Conservation (phyloP, 2,888 invertebrate genomes). For the Nymphalis c-album region DNA sequence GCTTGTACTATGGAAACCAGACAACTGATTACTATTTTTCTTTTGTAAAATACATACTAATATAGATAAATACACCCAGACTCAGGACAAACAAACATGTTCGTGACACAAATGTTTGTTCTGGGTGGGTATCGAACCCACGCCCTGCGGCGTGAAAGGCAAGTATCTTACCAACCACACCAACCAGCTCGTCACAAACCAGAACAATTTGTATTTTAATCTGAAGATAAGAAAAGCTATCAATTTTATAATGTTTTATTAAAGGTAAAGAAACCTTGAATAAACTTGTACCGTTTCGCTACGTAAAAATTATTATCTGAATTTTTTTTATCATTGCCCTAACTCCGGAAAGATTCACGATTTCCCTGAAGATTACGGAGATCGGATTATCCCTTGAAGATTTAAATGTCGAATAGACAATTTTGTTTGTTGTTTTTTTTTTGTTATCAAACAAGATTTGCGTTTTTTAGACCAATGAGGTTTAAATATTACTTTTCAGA, state of each 20-base stretch:
- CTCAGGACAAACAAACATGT: too few relatives aligned
- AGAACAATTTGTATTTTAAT: too few relatives aligned
- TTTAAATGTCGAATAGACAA: conserved; percentile 19
- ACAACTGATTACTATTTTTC: too few relatives aligned
- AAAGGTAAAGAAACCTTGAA: neutral
- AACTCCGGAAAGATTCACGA: conserved; percentile 16
- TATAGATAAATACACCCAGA: too few relatives aligned
- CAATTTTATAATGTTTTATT: neutral
- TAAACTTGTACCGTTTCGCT: neutral
- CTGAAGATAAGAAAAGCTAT: too few relatives aligned
- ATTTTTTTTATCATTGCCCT: conserved; percentile 4
- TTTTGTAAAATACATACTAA: too few relatives aligned
- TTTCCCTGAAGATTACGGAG: conserved; percentile 20
- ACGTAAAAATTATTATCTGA: neutral
- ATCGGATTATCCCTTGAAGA: conserved; percentile 22
- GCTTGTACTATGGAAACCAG: too few relatives aligned
- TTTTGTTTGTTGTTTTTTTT: conserved; percentile 18
- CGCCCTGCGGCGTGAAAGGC: too few relatives aligned
- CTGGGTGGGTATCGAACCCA: too few relatives aligned
- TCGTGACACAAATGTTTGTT: too few relatives aligned
- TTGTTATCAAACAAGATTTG: neutral
- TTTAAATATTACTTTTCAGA: neutral
- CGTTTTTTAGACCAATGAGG: neutral
- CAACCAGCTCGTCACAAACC: too few relatives aligned
- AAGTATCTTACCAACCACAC: too few relatives aligned